Evolutionary conservation across 2,797 vertebrate genomes (phyloP), one percentile per base, ranked within the genome.

Genomic region (Chlorospingus semifuscus): DNA sequence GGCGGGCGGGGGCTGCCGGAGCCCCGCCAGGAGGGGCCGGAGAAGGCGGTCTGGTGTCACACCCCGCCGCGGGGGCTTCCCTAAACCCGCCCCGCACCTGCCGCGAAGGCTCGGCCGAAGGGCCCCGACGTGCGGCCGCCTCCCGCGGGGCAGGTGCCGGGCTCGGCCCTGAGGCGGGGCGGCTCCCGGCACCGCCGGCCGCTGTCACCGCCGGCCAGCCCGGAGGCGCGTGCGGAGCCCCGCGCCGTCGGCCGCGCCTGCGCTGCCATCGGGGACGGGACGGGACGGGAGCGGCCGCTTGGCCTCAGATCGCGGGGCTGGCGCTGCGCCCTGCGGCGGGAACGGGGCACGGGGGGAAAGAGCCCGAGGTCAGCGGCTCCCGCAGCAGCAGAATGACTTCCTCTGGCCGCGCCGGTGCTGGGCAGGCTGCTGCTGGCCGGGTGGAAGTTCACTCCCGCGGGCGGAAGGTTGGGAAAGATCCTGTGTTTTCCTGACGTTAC

Each of bases 331-430:
- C 8, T 2, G 19, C 5, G 2, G 5, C 2, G 78, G 29, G 23
- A 34, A 9, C 44, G 44, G 5, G 23, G 77, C 36, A 0, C 36
- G 27, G 55, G 20, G 86, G 36, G 50, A 41, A 37, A 26, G 74
- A 55, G 65, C 44, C 65, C 19, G 41, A 12, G 21, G n/a, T 15
- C 49, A 11, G 83, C 2, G 49, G 49, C 65, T 99, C 92, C 99
- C 29, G 59, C 74, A 1, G 88, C 30, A 0, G 88, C 26, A 0
- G 8, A 34, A 4, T 8, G 11, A 11, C 36, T 39, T 49, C 34
- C 76, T 37, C 52, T 11, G 16, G 20, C 75, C 6, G 42, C 66
- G 16, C 20, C 63, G n/a, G 21, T 2, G 90, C 23, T 4, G 71
- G 46, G 66, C 87, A 29, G 46, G 15, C 10, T 29, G 5, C 18